A percentile compares a stretch with the other conserved stretches of the same genome.
phyloP scores from a whole-genome alignment of 1,140 invertebrate genomes.

The Meloidogyne floridensis region DNA sequence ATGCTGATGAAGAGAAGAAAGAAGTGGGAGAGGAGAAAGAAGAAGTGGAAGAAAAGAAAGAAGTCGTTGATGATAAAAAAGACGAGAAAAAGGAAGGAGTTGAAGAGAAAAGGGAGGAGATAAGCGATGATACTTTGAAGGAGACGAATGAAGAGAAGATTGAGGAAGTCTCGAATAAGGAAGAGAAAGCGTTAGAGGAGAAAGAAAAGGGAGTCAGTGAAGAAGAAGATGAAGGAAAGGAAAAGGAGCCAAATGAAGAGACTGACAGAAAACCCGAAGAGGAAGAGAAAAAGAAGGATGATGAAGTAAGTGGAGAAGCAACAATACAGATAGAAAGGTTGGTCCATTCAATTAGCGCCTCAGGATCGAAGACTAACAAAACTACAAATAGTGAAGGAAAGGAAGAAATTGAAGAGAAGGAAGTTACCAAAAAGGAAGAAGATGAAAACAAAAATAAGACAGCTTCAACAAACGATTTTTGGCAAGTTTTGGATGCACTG shows the following conservation, averaged over 20 bases:
- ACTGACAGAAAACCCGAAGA: neutral
- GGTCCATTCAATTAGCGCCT: neutral
- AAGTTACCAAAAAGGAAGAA: neutral
- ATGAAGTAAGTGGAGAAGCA: slow-evolving; percentile 1
- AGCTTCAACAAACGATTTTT: too few species aligned
- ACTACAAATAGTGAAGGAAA: neutral
- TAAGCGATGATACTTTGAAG: neutral
- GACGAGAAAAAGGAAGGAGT: neutral
- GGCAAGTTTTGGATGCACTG: too few species aligned
- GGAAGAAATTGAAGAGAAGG: too few species aligned
- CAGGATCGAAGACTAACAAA: neutral
- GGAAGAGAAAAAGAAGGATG: neutral
- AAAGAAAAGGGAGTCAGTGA: neutral
- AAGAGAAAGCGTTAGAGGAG: neutral
- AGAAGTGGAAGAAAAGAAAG: neutral
- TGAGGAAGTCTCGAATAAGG: neutral
- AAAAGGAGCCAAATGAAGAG: neutral
- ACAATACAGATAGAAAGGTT: slow-evolving; percentile 5
- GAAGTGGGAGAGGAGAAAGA: neutral
- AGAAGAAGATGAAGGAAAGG: neutral
- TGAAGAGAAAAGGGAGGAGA: neutral
- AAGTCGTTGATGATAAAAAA: neutral
- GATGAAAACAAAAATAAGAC: too few species aligned
- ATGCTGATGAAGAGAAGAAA: too few species aligned
- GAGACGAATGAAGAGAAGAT: neutral